Base-by-base conservation (phyloP, 1,140 invertebrate species). In the Heliconius eleuchia region DNA sequence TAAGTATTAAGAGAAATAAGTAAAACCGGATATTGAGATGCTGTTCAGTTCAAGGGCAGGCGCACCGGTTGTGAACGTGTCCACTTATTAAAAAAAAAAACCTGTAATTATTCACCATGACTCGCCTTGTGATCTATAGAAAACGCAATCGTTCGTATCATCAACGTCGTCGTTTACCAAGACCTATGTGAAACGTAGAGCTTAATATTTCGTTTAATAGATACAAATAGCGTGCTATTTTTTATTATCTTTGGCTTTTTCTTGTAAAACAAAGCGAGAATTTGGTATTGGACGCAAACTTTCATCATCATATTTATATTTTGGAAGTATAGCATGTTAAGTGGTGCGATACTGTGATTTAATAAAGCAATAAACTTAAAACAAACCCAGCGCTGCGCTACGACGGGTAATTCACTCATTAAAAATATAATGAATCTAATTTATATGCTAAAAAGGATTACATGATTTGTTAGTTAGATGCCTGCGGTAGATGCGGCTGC, bases 41-140 rank as follows among this genome's bases (percentile, higher is more conserved):
- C 27, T 11, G 23, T 50, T 71, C 60, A 82, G 79, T 84, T 84
- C 83, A 84, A 82, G 83, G 83, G 72, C 83, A 79, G 50, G 23
- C 52, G 72, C 71, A 80, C 81, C 79, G 81, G 83, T 84, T 84
- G 13, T 71, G 50, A 16, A 39, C 60, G n/a, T 57, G 72, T 74
- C 50, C 70, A 77, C 71, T 80, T 80, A 80, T 76, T 60, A 27
- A 73, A 78, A 78, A 78, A 78, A 46, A 80, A 76, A 80, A 76
- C 46, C 50, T 71, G 70, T 80, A 80, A 76, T 80, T 80, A 80
- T 80, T 75, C 60, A 57, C 46, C 52, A 80, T 73, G 71, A 76
- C 46, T 80, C 39, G 76, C 27, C 30, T 74, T 66, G 60, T 46
- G 27, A 39, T 71, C 60, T 73, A 70, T 73, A 60, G 70, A 73